Evolutionary conservation across 2,113 vertebrate species (phyloP).

Genomic region (Panthera leo): DNA sequence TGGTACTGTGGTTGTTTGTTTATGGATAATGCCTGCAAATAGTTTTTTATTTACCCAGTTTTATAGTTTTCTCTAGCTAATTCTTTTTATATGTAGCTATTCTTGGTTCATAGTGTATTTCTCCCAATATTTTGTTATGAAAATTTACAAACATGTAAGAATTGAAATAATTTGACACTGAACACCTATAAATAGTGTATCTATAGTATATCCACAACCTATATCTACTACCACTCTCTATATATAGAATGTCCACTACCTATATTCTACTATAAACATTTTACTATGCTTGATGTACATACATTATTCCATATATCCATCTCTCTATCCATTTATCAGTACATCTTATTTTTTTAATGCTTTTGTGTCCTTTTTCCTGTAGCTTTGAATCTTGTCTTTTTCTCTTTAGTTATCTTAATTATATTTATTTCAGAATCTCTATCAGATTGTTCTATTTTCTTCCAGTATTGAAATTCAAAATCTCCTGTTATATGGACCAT

Average conservation of each 20-base stretch:
- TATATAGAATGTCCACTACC: background rate
- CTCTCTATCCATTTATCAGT: background rate
- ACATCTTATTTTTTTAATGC: background rate
- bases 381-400: background rate
- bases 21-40: background rate
- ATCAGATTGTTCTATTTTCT: background rate
- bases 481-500: background rate
- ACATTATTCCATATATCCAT: background rate
- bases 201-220: background rate
- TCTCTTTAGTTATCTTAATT: background rate
- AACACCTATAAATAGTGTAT: background rate
- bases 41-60: background rate
- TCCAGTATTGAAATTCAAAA: background rate
- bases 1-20: background rate
- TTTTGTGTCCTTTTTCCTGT: background rate
- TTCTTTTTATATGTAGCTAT: background rate
- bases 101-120: background rate
- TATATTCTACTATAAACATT: background rate
- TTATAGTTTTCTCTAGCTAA: background rate
- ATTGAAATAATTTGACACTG: background rate
- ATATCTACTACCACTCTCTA: no score
- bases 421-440: slow-evolving; percentile 19
- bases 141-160: background rate
- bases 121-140: background rate
- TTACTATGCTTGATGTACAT: background rate